Conservation (phyloP, 2,113 vertebrate genomes). For the Puma concolor region DNA sequence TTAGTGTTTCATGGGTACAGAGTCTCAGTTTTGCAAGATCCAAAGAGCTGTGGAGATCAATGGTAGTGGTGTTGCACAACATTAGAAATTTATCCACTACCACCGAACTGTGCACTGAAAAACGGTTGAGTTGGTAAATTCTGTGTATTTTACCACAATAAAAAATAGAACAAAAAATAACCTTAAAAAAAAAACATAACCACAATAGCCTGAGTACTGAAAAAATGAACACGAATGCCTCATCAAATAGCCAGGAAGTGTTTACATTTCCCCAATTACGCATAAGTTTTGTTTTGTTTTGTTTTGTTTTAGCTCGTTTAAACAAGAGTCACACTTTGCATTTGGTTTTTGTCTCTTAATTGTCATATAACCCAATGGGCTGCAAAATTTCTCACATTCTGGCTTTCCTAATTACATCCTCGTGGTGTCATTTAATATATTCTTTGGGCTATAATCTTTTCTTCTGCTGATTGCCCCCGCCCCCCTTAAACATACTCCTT, state of each 20-base stretch:
- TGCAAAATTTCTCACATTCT: background rate
- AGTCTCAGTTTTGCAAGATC: background rate
- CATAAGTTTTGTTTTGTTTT: background rate
- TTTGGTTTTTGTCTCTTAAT: background rate
- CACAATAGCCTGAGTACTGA: background rate
- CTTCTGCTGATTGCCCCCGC: background rate
- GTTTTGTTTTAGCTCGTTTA: background rate
- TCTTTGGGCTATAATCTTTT: background rate
- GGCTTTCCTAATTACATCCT: background rate
- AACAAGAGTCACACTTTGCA: background rate
- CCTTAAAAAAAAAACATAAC: background rate
- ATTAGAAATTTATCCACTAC: background rate
- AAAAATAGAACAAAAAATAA: background rate
- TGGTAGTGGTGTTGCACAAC: background rate
- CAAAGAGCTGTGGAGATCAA: background rate
- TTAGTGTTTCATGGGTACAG: background rate
- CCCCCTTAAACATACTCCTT: background rate
- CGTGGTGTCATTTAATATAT: background rate
- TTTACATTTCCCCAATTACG: background rate
- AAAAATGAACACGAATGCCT: background rate
- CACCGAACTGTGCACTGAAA: background rate
- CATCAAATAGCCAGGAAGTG: background rate
- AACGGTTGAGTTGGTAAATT: background rate
- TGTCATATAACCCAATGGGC: background rate
- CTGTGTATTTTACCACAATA: background rate